Evolutionary conservation across 1,140 invertebrate genomes (phyloP).

Genomic region (Bathynomus jamesi): DNA sequence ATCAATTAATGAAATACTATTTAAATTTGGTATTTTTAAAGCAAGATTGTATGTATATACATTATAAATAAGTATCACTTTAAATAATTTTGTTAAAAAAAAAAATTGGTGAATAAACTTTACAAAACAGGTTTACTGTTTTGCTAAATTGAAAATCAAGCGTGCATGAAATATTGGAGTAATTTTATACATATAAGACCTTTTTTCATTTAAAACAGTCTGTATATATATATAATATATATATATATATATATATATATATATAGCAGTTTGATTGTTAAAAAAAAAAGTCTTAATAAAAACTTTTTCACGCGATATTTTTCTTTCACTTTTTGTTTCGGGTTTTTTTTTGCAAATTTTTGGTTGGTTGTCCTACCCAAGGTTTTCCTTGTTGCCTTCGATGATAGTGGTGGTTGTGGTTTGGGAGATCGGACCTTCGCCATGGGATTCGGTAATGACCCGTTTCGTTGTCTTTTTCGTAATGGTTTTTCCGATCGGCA

Average conservation of each 20-base stretch:
- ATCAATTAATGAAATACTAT: too few species aligned
- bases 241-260: slow-evolving; percentile 3
- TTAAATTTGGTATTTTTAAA: too few species aligned
- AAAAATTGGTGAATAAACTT: too few species aligned
- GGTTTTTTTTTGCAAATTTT: too few species aligned
- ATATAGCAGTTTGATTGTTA: background rate
- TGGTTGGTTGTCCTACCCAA: slow-evolving; percentile 3
- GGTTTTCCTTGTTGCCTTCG: slow-evolving; percentile 2
- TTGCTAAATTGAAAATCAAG: too few species aligned
- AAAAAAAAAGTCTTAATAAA: background rate
- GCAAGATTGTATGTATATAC: too few species aligned
- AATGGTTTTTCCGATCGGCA: slow-evolving; percentile 4
- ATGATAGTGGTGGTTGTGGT: slow-evolving; percentile 1
- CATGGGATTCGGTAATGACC: background rate
- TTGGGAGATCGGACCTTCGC: background rate
- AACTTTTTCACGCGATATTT: too few species aligned
- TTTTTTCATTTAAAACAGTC: background rate
- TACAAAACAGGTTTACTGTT: too few species aligned
- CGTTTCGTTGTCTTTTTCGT: slow-evolving; percentile 6
- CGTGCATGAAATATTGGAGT: too few species aligned
- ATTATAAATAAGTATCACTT: too few species aligned
- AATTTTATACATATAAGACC: background rate
- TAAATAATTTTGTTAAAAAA: too few species aligned
- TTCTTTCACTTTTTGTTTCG: too few species aligned
- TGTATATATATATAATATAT: slow-evolving; percentile 1